Percentiles rank a stretch among this genome's conserved stretches.
Evolutionary conservation across 2,797 vertebrate genomes (phyloP).

Genomic region (Pelodytes ibericus): DNA sequence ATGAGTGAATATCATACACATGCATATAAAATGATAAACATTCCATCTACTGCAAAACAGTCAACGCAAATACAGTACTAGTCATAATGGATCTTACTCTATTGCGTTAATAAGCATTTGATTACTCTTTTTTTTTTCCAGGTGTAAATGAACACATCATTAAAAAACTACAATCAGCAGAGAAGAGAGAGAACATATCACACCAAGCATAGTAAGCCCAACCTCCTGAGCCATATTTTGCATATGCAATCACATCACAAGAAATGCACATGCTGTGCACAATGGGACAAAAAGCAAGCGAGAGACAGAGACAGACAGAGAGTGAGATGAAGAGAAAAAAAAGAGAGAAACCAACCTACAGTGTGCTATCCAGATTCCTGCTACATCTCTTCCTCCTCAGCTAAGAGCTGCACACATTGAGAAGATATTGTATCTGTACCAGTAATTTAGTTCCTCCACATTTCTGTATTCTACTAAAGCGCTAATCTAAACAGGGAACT

Average conservation of each 20-base stretch:
- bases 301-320: slow-evolving; percentile 62
- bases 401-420: slow-evolving; percentile 8
- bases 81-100: slow-evolving; percentile 15
- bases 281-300: slow-evolving; percentile 79
- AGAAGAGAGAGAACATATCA: slow-evolving; percentile 39
- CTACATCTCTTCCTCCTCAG: slow-evolving; percentile 31
- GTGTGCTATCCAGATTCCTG: slow-evolving; percentile 36
- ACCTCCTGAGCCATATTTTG: slow-evolving; percentile 50
- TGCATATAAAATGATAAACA: slow-evolving; percentile 14
- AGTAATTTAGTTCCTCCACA: slow-evolving; percentile 26
- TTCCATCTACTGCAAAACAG: slow-evolving; percentile 1
- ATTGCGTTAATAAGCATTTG: slow-evolving; percentile 39
- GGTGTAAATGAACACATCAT: slow-evolving; percentile 55
- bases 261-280: slow-evolving; percentile 77
- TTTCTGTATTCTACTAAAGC: slow-evolving; percentile 40
- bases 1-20: neutral
- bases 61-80: slow-evolving; percentile 30
- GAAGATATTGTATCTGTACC: neutral
- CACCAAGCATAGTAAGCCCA: slow-evolving; percentile 45
- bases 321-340: slow-evolving; percentile 59
- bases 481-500: slow-evolving; percentile 39
- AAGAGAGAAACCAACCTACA: slow-evolving; percentile 54
- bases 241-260: slow-evolving; percentile 59
- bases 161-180: slow-evolving; percentile 44
- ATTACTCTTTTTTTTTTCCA: slow-evolving; percentile 44